These are phyloP conservation scores for Cacatua alba DNA, from an alignment of 2,113 vertebrate species.

Conservation along the genomic window DNA sequence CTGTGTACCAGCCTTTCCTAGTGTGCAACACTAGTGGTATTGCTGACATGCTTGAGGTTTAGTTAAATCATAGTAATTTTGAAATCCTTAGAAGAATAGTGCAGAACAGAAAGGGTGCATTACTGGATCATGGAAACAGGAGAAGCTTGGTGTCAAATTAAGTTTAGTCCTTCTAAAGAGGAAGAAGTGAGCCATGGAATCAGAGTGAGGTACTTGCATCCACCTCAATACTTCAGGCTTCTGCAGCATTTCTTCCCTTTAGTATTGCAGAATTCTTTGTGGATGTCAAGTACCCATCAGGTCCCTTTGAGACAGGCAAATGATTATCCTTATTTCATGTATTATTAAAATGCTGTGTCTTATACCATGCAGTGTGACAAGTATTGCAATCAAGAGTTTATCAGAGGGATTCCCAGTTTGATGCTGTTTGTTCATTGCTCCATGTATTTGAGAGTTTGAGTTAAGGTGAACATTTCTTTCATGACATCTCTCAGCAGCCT, in stretches of 20 bases:
- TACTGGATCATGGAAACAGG: neutral
- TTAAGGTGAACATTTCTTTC: neutral
- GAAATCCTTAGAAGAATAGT: neutral
- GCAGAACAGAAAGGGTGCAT: neutral
- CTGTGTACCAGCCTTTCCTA: neutral
- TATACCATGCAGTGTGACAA: neutral
- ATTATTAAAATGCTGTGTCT: neutral
- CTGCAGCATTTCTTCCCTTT: neutral
- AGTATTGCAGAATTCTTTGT: neutral
- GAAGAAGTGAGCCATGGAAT: neutral
- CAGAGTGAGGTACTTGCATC: neutral
- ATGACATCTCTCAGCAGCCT: neutral
- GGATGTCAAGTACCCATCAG: neutral
- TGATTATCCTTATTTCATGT: neutral
- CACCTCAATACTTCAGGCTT: neutral
- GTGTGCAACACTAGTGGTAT: neutral
- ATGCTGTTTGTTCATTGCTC: neutral
- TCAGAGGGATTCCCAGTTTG: neutral
- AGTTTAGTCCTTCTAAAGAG: neutral
- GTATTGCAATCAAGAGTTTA: neutral
- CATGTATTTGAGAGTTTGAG: neutral
- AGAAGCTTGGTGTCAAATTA: neutral
- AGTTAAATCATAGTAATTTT: neutral
- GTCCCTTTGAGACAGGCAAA: neutral
- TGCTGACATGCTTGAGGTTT: neutral